Evolutionary conservation across 2,888 invertebrate genomes (phyloP).

Genomic region (Salpingus planirostris): DNA sequence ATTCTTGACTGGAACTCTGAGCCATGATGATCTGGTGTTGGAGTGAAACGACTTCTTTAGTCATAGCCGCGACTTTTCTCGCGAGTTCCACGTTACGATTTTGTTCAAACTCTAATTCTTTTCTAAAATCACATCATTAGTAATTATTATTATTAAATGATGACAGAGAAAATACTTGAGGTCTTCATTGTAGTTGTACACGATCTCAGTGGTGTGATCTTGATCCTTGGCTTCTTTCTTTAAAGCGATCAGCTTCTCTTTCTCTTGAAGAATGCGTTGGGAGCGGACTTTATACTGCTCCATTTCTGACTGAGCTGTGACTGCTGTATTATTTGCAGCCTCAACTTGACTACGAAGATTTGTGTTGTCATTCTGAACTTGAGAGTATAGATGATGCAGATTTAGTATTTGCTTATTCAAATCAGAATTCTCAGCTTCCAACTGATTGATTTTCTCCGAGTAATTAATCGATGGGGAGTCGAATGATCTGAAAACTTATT

Average conservation of each 20-base stretch:
- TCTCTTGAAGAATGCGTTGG: constrained; percentile 64
- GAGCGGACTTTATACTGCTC: constrained; percentile 73
- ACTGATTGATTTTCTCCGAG: constrained; percentile 30
- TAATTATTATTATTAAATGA: no score
- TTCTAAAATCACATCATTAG: constrained; percentile 24
- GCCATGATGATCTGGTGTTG: constrained; percentile 37
- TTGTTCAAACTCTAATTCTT: constrained; percentile 41
- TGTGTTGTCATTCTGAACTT: constrained; percentile 32
- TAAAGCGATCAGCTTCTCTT: constrained; percentile 58
- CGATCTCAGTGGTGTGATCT: constrained; percentile 22
- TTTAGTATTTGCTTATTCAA: constrained; percentile 33
- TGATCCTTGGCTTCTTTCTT: no score
- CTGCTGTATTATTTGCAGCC: constrained; percentile 28
- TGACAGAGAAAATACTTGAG: constrained; percentile 25
- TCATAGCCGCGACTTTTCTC: constrained; percentile 44
- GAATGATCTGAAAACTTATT: no score
- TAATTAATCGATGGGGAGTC: no score
- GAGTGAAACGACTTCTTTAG: constrained; percentile 39
- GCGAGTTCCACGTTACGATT: constrained; percentile 38
- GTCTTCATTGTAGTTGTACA: constrained; percentile 30
- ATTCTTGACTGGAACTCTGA: constrained; percentile 38
- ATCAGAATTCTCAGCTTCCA: constrained; percentile 31
- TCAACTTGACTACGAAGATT: constrained; percentile 32
- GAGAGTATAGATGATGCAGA: constrained; percentile 34
- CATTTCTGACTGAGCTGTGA: constrained; percentile 46